Conservation (phyloP, 2,113 vertebrate genomes). For the Pelecanus crispus region DNA sequence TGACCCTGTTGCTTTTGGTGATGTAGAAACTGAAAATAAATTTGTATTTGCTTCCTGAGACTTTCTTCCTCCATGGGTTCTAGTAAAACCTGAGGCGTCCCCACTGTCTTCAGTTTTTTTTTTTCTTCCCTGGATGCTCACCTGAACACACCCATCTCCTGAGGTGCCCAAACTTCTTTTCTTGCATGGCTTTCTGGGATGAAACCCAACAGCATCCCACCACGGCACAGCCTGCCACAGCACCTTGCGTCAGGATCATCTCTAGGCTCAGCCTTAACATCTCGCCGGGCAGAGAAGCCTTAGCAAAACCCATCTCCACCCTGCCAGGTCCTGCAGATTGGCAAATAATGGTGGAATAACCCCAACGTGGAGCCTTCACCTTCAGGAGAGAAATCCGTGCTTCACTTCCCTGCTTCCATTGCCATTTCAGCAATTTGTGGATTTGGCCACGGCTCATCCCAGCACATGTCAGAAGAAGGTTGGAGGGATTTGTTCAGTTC, state of each 20-base stretch:
- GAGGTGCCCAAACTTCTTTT: not conserved
- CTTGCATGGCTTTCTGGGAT: not conserved
- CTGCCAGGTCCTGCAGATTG: not conserved
- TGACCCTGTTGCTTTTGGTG: not conserved
- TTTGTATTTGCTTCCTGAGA: not conserved
- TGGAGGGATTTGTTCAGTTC: not conserved
- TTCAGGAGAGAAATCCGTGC: not conserved
- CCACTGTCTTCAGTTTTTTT: too few relatives aligned
- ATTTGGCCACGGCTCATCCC: not conserved
- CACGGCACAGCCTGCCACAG: not conserved
- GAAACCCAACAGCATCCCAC: not conserved
- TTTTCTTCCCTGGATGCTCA: not conserved
- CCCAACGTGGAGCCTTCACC: not conserved
- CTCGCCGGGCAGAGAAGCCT: not conserved
- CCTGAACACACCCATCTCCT: not conserved
- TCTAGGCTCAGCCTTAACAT: not conserved
- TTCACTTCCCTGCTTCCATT: not conserved
- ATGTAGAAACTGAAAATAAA: not conserved
- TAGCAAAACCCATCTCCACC: not conserved
- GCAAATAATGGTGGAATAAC: not conserved
- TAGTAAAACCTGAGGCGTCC: not conserved
- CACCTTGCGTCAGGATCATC: not conserved
- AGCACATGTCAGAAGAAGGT: too few relatives aligned
- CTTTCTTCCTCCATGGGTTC: not conserved
- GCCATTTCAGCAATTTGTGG: not conserved